A percentile compares a stretch with the other conserved stretches of the same genome.
Conservation (phyloP, 1,140 invertebrate species). For the Drosophila malerkotliana region DNA sequence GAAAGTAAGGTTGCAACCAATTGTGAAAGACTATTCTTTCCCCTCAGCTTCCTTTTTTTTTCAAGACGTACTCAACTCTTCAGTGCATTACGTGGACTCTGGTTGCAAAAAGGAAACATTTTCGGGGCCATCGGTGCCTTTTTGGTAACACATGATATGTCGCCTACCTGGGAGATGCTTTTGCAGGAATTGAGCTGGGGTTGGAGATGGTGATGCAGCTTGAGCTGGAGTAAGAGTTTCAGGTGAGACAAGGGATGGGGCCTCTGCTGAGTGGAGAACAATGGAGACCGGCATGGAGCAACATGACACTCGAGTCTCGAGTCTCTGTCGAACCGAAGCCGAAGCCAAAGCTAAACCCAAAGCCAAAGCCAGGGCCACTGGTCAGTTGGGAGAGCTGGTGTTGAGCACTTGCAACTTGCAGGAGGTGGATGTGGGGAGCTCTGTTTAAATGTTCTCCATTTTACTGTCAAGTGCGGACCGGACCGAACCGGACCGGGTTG, state of each 20-base stretch:
- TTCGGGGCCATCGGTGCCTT: conserved; percentile 57
- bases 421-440: conserved; percentile 8
- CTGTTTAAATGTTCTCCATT: conserved; percentile 79
- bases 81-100: conserved; percentile 38
- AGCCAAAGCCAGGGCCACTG: conserved; percentile 4
- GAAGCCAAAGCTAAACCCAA: conserved; percentile 21
- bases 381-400: conserved; percentile 42
- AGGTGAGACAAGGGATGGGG: conserved; percentile 3
- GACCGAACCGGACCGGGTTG: conserved; percentile 62
- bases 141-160: conserved; percentile 79
- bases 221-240: conserved; percentile 9
- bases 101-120: conserved; percentile 47
- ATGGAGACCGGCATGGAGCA: conserved; percentile 43
- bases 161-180: conserved; percentile 65
- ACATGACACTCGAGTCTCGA: conserved; percentile 44
- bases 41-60: not conserved
- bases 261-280: conserved; percentile 42
- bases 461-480: conserved; percentile 77
- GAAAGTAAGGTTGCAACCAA: no score
- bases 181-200: conserved; percentile 16
- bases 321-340: conserved; percentile 10
- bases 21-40: not conserved
- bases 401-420: conserved; percentile 36
- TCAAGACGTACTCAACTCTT: not conserved
- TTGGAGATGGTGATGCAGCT: conserved; percentile 4